These are phyloP conservation scores for Drosophila yooni DNA, from an alignment of 2,888 invertebrate species.

Conservation along the genomic window DNA sequence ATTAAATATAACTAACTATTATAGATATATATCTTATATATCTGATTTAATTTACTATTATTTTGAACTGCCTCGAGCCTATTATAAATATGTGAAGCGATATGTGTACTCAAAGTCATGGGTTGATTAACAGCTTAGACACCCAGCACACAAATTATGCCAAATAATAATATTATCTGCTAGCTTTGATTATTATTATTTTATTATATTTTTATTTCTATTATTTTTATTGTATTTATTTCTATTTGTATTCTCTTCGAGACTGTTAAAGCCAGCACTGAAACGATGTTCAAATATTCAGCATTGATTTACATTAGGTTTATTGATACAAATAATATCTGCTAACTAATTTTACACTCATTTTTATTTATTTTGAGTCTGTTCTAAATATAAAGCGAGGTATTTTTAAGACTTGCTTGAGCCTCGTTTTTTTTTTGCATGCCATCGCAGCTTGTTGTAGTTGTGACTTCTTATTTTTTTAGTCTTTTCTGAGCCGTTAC, in stretches of 20 bases:
- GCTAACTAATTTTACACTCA: neutral
- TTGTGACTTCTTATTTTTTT: constrained; percentile 4
- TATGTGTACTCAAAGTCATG: neutral
- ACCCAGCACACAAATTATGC: neutral
- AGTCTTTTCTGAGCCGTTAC: constrained; percentile 1
- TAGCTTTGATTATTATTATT: too few species aligned
- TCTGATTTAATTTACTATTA: neutral
- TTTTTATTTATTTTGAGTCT: neutral
- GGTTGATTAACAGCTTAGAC: neutral
- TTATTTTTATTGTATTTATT: neutral
- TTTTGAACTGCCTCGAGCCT: neutral
- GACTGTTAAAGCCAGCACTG: neutral
- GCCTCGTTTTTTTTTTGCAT: constrained; percentile 28
- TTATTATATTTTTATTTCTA: neutral
- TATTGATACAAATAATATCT: neutral
- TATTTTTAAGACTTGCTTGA: constrained; percentile 41
- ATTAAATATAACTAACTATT: neutral
- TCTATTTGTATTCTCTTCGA: too few species aligned
- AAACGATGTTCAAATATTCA: neutral
- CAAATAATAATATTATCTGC: neutral
- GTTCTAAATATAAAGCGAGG: constrained; percentile 17
- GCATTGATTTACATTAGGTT: neutral
- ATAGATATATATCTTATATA: neutral
- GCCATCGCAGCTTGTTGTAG: constrained; percentile 9
- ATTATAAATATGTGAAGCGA: neutral